Evolutionary conservation across 2,797 vertebrate genomes (phyloP), one percentile per base, ranked within the genome.

Genomic region (Geotrypetes seraphini): DNA sequence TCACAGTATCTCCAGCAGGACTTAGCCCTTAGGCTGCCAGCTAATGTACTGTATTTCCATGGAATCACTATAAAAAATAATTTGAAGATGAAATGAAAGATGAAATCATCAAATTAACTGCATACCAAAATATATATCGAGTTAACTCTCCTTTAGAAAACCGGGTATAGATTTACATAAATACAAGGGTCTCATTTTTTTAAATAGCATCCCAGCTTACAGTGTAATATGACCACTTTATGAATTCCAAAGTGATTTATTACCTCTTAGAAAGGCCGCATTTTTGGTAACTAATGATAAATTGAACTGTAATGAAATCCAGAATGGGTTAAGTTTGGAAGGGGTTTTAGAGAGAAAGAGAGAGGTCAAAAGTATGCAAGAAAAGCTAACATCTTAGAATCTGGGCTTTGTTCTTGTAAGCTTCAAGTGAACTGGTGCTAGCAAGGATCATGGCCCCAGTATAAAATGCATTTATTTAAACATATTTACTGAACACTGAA

Each of bases 71-170:
- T 36, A 47, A 8, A 43, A 51, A 57, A 25, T 35, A 15, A 11
- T 43, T 7, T 19, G 16, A 33, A 33, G 29, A 22, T 12, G n/a
- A 31, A 45, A 28, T 2, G 42, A 31, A 7, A 2, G 6, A 5
- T 24, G 42, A 61, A 58, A 34, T 34, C 30, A 7, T 16, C 43
- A 11, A 1, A 3, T 15, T n/a, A 38, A 51, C 25, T 4, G 23
- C 11, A 53, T 3, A 3, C 10, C 46, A 47, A 43, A 39, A 31
- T 55, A 61, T 45, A 33, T 47, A 13, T n/a, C 36, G 55, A 28
- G 24, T 27, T 8, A 44, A 43, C 45, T 31, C 6, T 40, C 28
- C 41, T 8, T 35, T 35, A 23, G 32, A 22, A 29, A 50, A 36
- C 1, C 10, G 11, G 19, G 17, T 3, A 43, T 35, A 31, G 21